Base-by-base conservation (phyloP, 2,797 vertebrate genomes). In the Helostoma temminkii region DNA sequence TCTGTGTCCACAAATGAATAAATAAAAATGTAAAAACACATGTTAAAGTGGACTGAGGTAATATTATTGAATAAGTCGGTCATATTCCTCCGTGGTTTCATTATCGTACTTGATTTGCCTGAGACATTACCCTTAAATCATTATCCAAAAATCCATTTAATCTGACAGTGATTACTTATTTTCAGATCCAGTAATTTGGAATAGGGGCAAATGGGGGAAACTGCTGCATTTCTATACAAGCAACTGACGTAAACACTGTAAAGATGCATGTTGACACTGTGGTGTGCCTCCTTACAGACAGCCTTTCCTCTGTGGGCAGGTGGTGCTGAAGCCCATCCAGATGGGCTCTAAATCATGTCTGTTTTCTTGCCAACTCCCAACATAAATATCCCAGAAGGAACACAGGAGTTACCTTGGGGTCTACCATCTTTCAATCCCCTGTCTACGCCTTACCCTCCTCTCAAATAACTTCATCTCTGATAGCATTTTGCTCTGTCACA, bases 331-430 rank as follows among this genome's bases (percentile, higher is more conserved):
- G 74, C 67, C 76, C 71, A 42, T 87, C 81, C 79, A 89, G 88
- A 85, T 88, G 87, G 85, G 77, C 82, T 83, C 58, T 93, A 90
- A 90, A 90, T 88, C 79, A 75, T 37, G 28, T 57, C 79, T 18
- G 55, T 64, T 86, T 78, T 73, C 76, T 69, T 80, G 83, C 85
- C 88, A 87, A 66, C 83, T 79, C 80, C 59, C 50, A 63, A 78
- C 84, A 87, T 85, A 89, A 88, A 90, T 84, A 86, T 85, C 85
- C 67, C 66, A 58, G 78, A 72, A 78, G 81, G 70, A 88, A 80
- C 76, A 57, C 78, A 78, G 80, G 63, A 83, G 83, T 87, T 86
- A 87, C 75, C 80, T 78, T 59, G 74, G 83, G 84, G 82, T 84
- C 57, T 24, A 32, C 80, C 77, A 78, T 89, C 81, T 66, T 79